Conservation (phyloP, 2,113 vertebrate species). For the Cololabis saira region DNA sequence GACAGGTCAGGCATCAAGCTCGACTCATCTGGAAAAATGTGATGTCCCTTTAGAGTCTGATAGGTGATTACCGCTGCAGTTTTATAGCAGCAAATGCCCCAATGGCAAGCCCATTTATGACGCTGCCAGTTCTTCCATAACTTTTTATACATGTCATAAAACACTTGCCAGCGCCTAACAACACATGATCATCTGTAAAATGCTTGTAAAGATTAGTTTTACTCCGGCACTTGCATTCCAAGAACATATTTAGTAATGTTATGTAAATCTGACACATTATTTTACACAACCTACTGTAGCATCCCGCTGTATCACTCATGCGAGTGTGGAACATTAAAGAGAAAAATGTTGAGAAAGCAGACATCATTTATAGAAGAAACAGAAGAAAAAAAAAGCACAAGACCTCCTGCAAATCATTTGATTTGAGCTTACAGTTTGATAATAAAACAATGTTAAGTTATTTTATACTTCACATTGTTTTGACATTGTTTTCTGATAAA, state of each 20-base stretch:
- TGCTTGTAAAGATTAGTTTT: constrained; percentile 46
- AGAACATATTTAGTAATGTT: constrained; percentile 44
- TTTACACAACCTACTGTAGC: not conserved
- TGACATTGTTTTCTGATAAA: not conserved
- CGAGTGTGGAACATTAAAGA: not conserved
- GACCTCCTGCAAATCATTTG: not conserved
- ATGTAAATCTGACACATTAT: constrained; percentile 3
- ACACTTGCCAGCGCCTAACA: constrained; percentile 46
- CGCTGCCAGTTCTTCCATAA: constrained; percentile 46
- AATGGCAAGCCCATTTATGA: constrained; percentile 33
- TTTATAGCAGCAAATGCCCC: constrained; percentile 41
- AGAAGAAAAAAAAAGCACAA: not conserved
- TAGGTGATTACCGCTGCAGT: constrained; percentile 27
- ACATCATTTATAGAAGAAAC: not conserved
- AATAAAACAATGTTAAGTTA: constrained; percentile 1
- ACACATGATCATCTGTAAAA: constrained; percentile 46
- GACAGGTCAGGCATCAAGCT: constrained; percentile 68
- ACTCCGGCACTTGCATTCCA: constrained; percentile 21
- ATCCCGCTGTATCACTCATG: not conserved
- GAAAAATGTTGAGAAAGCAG: not conserved
- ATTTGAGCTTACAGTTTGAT: constrained; percentile 3
- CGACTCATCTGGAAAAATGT: not conserved
- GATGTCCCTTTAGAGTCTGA: constrained; percentile 20
- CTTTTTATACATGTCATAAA: constrained; percentile 59
- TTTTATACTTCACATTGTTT: not conserved